Conservation (phyloP, 2,888 invertebrate genomes). For the Plusia festucae region DNA sequence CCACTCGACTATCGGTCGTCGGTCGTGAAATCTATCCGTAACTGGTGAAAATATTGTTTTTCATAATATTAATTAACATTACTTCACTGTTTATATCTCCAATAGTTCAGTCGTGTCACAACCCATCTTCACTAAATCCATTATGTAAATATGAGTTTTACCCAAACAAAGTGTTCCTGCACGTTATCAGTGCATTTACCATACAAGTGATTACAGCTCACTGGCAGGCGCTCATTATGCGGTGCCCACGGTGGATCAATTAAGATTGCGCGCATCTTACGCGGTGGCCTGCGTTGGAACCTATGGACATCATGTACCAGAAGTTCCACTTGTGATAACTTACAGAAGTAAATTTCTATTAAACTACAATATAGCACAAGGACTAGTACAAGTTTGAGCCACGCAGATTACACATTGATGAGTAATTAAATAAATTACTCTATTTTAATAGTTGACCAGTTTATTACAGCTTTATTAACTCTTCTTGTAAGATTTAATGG, state of each 20-base stretch:
- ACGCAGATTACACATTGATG: too few species aligned
- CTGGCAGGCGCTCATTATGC: constrained; percentile 42
- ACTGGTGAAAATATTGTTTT: neutral
- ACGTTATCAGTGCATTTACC: constrained; percentile 11
- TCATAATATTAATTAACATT: neutral
- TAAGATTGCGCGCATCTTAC: constrained; percentile 55
- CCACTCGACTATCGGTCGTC: too few species aligned
- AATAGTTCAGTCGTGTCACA: neutral
- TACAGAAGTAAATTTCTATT: neutral
- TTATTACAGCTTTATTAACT: too few species aligned
- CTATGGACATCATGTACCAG: neutral
- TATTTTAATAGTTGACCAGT: too few species aligned
- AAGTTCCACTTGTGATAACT: constrained; percentile 1
- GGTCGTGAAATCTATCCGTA: too few species aligned
- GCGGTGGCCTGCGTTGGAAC: constrained; percentile 38
- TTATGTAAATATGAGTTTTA: constrained; percentile 39
- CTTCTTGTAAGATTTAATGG: too few species aligned
- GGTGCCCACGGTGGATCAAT: constrained; percentile 43
- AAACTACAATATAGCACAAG: neutral
- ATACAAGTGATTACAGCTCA: constrained; percentile 10
- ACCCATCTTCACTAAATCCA: constrained; percentile 27
- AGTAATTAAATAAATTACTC: too few species aligned
- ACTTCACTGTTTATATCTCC: neutral
- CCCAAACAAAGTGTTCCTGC: constrained; percentile 34
- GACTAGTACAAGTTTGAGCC: too few species aligned